These are phyloP conservation scores for Rousettus leschenaultii DNA, from an alignment of 2,113 vertebrate species.

Conservation along the genomic window DNA sequence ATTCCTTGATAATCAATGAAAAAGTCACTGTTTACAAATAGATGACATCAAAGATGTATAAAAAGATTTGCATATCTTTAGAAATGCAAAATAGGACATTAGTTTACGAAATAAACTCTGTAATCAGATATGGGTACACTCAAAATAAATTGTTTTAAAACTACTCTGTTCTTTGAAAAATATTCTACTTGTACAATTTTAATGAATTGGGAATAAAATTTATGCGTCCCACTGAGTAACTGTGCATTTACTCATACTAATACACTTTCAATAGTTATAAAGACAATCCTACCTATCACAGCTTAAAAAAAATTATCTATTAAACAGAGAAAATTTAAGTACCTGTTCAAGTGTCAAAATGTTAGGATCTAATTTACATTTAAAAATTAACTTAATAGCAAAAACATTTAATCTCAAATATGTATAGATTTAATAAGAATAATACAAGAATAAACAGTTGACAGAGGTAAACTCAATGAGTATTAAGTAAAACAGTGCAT, in stretches of 20 bases:
- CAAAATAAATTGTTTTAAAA: neutral
- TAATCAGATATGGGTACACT: neutral
- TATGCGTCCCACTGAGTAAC: neutral
- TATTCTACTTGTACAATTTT: neutral
- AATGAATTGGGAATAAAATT: slow-evolving; percentile 14
- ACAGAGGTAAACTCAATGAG: neutral
- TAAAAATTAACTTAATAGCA: slow-evolving; percentile 34
- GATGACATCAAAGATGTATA: neutral
- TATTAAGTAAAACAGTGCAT: neutral
- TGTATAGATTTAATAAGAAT: neutral
- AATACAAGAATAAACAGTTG: neutral
- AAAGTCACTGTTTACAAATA: neutral
- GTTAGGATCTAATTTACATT: neutral
- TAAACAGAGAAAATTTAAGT: slow-evolving; percentile 7
- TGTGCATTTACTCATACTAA: neutral
- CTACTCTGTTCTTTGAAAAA: neutral
- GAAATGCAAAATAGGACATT: neutral
- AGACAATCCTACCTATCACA: neutral
- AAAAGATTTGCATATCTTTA: neutral
- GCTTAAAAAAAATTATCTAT: neutral
- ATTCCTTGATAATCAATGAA: neutral
- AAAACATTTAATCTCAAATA: neutral
- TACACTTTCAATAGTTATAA: slow-evolving; percentile 40
- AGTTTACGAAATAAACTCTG: neutral
- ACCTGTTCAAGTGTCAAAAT: neutral